These are phyloP conservation scores for Masnerella sp. DNA, from an alignment of 2,888 invertebrate species.

Conservation along the genomic window DNA sequence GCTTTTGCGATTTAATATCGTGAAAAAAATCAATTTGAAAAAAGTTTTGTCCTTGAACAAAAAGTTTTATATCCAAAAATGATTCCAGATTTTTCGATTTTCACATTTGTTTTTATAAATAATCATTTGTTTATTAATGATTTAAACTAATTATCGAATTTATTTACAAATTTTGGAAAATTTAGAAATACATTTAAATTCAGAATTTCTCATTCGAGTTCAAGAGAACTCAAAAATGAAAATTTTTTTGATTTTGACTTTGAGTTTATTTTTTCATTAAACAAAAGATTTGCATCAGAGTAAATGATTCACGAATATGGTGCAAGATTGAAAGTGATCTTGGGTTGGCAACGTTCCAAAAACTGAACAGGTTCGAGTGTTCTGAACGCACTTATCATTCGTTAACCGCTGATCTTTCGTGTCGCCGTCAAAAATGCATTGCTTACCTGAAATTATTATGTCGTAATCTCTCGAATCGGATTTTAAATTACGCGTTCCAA, in stretches of 20 bases:
- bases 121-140: too few relatives aligned
- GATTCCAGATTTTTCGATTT: too few relatives aligned
- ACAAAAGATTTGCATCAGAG: not conserved
- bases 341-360: constrained; percentile 71
- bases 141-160: too few relatives aligned
- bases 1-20: not conserved
- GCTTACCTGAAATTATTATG: constrained; percentile 19
- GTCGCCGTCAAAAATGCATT: constrained; percentile 12
- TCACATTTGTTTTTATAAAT: too few relatives aligned
- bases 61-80: too few relatives aligned
- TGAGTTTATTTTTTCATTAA: too few relatives aligned
- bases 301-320: constrained; percentile 57
- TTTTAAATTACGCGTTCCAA: not conserved
- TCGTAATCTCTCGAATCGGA: not conserved
- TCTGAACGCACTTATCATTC: constrained; percentile 65
- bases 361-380: constrained; percentile 62
- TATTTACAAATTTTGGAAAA: too few relatives aligned
- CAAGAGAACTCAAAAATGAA: too few relatives aligned
- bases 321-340: constrained; percentile 65
- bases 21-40: not conserved
- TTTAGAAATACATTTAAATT: too few relatives aligned
- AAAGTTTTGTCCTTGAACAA: too few relatives aligned
- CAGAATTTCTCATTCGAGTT: too few relatives aligned
- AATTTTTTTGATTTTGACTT: too few relatives aligned
- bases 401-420: constrained; percentile 25